Evolutionary conservation across 1,140 invertebrate genomes (phyloP), one percentile per base, ranked within the genome.

Genomic region (Hylaeus volcanicus): DNA sequence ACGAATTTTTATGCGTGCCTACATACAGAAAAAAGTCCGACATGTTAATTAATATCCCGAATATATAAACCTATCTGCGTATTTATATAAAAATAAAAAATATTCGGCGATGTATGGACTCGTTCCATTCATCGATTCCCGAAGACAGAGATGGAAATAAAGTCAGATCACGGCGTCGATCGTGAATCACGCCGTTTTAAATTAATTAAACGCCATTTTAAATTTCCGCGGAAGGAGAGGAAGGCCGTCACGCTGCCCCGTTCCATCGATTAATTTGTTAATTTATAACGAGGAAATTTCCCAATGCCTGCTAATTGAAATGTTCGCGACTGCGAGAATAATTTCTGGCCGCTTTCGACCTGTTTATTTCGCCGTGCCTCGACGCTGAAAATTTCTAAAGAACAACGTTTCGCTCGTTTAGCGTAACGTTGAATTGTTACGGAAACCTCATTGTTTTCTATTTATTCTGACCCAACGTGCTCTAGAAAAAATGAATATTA

Each of bases 131-230:
- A 11, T 12, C 37, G 37, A 1, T 12, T 63, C 26, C n/a, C 9
- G 61, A 15, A 14, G 15, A 8, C 15, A 41, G 45, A 5, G 39
- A 41, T 9, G 61, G 64, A 48, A 60, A 37, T 48, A 60, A 72
- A 26, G 39, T 6, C 48, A 56, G 56, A 26, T 65, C 51, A 64
- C 61, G 39, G 1, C 39, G 61, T 3, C 15, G n/a, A 15, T 1
- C 51, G 48, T 37, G 63, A 56, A n/a, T 56, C 56, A 12, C 37
- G 68, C 68, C 39, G 68, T 72, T 26, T 26, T 71, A 72, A 78
- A 39, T 71, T 63, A 78, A 78, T 78, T 78, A 64, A 78, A 72
- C 76, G 68, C 15, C 53, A n/a, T 78, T 78, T 64, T 71, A 78
- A 78, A 78, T 78, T 71, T 51, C 43, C n/a, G 45, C 56, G 8